These are phyloP conservation scores for Liasis olivaceus DNA, from an alignment of 2,797 vertebrate species.

Conservation along the genomic window DNA sequence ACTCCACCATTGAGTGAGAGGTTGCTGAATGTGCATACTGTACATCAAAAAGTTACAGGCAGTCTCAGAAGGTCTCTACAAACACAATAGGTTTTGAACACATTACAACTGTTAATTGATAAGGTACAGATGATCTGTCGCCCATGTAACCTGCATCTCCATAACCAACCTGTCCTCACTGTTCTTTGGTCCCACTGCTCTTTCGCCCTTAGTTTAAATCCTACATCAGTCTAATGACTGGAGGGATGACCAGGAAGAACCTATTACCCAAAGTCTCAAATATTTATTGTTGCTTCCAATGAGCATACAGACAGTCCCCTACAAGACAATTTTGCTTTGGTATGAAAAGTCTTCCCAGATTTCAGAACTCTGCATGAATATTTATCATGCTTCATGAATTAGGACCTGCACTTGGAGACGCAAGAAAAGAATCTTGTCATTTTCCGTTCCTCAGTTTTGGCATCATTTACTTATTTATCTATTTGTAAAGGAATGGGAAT, in stretches of 20 bases:
- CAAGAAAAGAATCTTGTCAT: neutral
- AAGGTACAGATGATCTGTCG: too few relatives aligned
- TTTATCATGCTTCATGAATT: neutral
- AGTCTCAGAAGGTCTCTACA: too few relatives aligned
- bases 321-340: neutral
- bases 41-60: too few relatives aligned
- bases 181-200: neutral
- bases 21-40: too few relatives aligned
- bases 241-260: neutral
- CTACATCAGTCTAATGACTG: neutral
- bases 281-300: neutral
- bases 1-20: too few relatives aligned
- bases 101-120: too few relatives aligned
- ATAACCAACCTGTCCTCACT: neutral
- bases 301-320: neutral
- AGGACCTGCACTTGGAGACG: neutral
- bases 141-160: neutral
- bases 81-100: too few relatives aligned
- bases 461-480: conserved; percentile 46
- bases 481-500: conserved; percentile 56
- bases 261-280: neutral
- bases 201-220: neutral
- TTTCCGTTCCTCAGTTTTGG: conserved; percentile 15
- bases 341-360: neutral
- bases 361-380: neutral